These are phyloP conservation scores for Dendropsophus ebraccatus DNA, from an alignment of 2,113 vertebrate species.

Conservation along the genomic window DNA sequence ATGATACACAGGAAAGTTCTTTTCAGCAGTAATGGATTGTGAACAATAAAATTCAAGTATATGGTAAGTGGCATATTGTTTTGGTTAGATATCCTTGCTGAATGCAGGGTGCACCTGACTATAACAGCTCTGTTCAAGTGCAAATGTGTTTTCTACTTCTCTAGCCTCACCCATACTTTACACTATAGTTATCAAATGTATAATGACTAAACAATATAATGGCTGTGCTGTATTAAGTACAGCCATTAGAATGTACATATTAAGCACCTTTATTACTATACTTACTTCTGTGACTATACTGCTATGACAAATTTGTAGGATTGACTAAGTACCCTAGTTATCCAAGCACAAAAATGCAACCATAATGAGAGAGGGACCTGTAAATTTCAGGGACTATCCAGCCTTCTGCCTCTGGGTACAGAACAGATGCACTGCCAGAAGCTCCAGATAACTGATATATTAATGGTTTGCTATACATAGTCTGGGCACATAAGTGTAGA, in stretches of 20 bases:
- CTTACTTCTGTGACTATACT: not conserved
- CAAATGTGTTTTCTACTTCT: not conserved
- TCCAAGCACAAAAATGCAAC: not conserved
- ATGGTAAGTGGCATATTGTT: not conserved
- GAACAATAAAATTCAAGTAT: not conserved
- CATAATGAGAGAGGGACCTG: not conserved
- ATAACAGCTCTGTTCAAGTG: not conserved
- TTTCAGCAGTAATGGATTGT: not conserved
- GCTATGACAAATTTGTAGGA: not conserved
- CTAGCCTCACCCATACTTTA: not conserved
- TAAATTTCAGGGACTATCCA: not conserved
- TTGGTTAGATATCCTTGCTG: not conserved
- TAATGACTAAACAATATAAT: no score
- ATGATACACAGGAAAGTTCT: not conserved
- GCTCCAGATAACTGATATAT: not conserved
- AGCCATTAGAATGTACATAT: not conserved
- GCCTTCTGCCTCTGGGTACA: not conserved
- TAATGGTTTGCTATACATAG: not conserved
- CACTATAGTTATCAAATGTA: not conserved
- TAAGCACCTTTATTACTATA: not conserved
- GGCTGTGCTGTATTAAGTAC: not conserved
- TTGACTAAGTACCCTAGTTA: not conserved
- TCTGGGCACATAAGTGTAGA: not conserved
- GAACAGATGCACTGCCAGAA: not conserved
- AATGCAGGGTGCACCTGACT: not conserved